Evolutionary conservation across 2,888 invertebrate species (phyloP), one percentile per base, ranked within the genome.

Genomic region (Digitonthophagus gazella): DNA sequence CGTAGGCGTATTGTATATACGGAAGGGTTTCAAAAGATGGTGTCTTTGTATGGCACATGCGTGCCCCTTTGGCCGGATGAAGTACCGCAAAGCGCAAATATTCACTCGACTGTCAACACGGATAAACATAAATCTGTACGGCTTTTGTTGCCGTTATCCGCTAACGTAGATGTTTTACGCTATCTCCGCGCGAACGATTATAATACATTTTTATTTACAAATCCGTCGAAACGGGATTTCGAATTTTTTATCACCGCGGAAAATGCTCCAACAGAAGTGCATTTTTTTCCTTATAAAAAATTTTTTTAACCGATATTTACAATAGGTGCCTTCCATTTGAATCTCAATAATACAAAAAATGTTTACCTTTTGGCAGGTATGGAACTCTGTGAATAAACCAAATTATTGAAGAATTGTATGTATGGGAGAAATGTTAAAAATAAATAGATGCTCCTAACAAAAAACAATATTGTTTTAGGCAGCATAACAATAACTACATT

Each of bases 71-170:
- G 18, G 2, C 3, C 58, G 15, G 16, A 18, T 58, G 58, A 16
- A 15, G 58, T 58, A 8, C 15, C n/a, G 11, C 18, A 19, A 61
- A 61, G 20, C 61, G 61, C 61, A 18, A 61, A 61, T 61, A 61
- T 61, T 61, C 61, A 61, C 19, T 61, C 19, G 61, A 61, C 18
- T 19, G 61, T 61, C 61, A 61, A 61, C 61, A 19, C 20, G 61
- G 61, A 61, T 61, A 18, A 61, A 19, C 61, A 61, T 61, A 61
- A 61, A 61, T 61, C 61, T 18, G 57, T 57, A 16, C 16, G 6
- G 61, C 61, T 61, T 19, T 61, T 61, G 61, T 61, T 61, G 61
- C 19, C 19, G 20, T 61, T 61, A 61, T 61, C 61, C 18, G 19
- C 16, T 16, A 61, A 61, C 20, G 20, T 61, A 61, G 61, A 61